A percentile compares a stretch with the other conserved stretches of the same genome.
phyloP scores from a whole-genome alignment of 2,113 vertebrate species.

The Tor tambroides region DNA sequence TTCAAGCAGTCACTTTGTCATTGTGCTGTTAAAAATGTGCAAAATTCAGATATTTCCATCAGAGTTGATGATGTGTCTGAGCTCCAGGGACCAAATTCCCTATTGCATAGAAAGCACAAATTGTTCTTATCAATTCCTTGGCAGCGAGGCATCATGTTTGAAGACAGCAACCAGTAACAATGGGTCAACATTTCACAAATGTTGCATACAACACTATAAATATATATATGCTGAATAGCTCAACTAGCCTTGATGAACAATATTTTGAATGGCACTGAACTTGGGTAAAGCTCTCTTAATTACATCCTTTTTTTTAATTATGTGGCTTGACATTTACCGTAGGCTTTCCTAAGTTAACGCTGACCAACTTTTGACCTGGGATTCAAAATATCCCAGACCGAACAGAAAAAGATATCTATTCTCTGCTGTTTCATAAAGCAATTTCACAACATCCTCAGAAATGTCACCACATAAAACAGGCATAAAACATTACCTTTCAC shows the following conservation, averaged over 20 bases:
- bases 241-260: not conserved
- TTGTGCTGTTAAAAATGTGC: slow-evolving; percentile 9
- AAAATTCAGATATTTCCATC: slow-evolving; percentile 16
- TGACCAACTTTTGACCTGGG: slow-evolving; percentile 16
- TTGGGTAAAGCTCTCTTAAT: slow-evolving; percentile 18
- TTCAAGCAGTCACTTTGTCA: not conserved
- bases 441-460: slow-evolving; percentile 42
- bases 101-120: not conserved
- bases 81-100: not conserved
- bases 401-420: not conserved
- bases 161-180: not conserved
- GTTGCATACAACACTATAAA: not conserved
- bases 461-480: slow-evolving; percentile 44
- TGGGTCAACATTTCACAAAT: not conserved
- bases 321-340: slow-evolving; percentile 37
- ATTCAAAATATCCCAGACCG: slow-evolving; percentile 22
- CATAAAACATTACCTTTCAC: slow-evolving; percentile 51
- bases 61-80: not conserved
- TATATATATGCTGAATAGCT: not conserved
- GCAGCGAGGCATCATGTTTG: not conserved
- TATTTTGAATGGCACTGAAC: not conserved
- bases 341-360: slow-evolving; percentile 12
- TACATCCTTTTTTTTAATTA: slow-evolving; percentile 1
- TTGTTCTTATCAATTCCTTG: not conserved
- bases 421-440: slow-evolving; percentile 28